phyloP scores from a whole-genome alignment of 2,113 vertebrate species.

The Oryzias melastigma region DNA sequence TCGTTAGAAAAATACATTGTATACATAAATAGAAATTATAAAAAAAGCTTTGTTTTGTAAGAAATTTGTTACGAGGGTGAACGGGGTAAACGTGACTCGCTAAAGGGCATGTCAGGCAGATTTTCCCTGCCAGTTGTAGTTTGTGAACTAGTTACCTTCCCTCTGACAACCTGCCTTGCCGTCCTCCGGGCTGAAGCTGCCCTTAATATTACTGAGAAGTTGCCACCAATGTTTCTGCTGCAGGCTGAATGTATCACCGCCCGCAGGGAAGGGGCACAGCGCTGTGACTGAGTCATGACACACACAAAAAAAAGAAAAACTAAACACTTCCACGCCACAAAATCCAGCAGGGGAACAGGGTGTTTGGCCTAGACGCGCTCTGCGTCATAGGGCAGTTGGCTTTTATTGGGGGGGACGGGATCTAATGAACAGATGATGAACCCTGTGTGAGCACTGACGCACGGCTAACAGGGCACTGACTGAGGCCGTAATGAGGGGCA shows the following conservation, averaged over 20 bases:
- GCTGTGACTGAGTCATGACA: conserved; percentile 44
- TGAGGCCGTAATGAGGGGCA: conserved; percentile 16
- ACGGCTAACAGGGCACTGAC: neutral
- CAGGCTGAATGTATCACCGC: conserved; percentile 40
- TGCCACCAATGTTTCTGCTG: conserved; percentile 26
- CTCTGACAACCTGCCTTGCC: conserved; percentile 43
- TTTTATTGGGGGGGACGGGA: conserved; percentile 14
- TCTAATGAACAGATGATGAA: conserved; percentile 9
- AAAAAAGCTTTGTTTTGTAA: no score
- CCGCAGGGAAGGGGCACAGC: conserved; percentile 23
- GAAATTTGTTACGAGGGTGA: neutral
- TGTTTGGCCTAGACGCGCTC: conserved; percentile 20
- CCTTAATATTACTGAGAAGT: conserved; percentile 44
- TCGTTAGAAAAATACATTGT: no score
- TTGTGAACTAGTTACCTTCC: conserved; percentile 57
- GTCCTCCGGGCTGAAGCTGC: conserved; percentile 26
- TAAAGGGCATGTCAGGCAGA: conserved; percentile 46
- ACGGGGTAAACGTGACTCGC: conserved; percentile 50
- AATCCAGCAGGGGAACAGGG: conserved; percentile 18
- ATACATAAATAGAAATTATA: no score
- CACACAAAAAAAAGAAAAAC: neutral
- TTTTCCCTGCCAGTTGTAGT: conserved; percentile 38
- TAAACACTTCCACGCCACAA: conserved; percentile 10
- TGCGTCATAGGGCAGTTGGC: conserved; percentile 7
- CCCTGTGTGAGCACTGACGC: conserved; percentile 1